Percentiles rank a stretch among this genome's conserved stretches.
Conservation (phyloP, 2,113 vertebrate genomes). For the Nibea albiflora region DNA sequence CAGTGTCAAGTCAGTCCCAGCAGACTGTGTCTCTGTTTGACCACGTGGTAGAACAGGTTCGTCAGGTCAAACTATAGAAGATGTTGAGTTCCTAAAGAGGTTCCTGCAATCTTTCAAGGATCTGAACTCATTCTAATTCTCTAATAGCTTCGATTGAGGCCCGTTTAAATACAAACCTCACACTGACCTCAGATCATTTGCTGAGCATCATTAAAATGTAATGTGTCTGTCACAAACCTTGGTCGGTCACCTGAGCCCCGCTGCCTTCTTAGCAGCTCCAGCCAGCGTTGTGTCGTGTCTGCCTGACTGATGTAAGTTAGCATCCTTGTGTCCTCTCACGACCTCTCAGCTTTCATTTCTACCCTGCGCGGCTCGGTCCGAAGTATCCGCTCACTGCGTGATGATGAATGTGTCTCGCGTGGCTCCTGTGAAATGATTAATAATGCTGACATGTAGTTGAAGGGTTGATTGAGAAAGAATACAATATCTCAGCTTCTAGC, state of each 20-base stretch:
- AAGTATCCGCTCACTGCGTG: not conserved
- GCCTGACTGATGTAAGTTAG: not conserved
- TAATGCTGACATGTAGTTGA: not conserved
- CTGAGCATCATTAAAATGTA: constrained; percentile 4
- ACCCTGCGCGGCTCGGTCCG: not conserved
- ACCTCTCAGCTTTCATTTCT: not conserved
- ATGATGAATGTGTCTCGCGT: not conserved
- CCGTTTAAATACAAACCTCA: not conserved
- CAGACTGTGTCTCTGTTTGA: not conserved
- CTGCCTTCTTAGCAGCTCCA: not conserved
- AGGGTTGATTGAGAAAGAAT: not conserved
- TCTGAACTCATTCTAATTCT: not conserved
- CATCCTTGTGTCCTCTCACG: not conserved
- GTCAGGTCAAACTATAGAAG: not conserved
- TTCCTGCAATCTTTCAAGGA: not conserved
- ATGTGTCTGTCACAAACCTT: not conserved
- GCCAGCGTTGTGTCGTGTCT: not conserved
- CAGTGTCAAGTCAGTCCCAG: not conserved
- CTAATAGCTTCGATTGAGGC: not conserved
- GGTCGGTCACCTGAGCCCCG: not conserved
- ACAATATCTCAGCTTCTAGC: not conserved
- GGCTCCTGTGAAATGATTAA: not conserved
- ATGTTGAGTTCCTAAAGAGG: not conserved
- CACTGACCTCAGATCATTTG: not conserved
- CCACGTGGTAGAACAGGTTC: not conserved